Conservation (phyloP, 23 tunicate genomes). For the Ascidia mentula region DNA sequence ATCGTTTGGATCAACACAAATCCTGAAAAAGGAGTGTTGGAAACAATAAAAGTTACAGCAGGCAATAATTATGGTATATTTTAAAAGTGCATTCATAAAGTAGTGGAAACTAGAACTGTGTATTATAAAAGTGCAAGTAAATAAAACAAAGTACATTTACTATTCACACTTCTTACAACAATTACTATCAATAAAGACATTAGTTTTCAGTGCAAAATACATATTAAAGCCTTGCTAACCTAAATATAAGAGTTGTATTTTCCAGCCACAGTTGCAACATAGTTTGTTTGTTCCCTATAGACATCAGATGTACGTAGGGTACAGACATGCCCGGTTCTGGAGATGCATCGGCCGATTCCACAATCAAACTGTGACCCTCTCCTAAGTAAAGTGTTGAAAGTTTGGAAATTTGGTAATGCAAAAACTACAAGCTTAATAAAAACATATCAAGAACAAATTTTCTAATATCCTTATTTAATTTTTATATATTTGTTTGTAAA, state of each 20-base stretch:
- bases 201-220: too few species aligned
- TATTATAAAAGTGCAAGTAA: too few species aligned
- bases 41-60: neutral
- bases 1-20: constrained; percentile 77
- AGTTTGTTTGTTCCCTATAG: constrained; percentile 70
- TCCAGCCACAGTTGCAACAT: constrained; percentile 90
- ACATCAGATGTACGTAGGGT: constrained; percentile 73
- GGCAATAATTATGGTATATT: too few species aligned
- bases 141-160: too few species aligned
- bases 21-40: constrained; percentile 17
- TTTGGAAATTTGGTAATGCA: too few species aligned
- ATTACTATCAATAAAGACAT: too few species aligned
- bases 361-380: constrained; percentile 42
- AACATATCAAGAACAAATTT: neutral
- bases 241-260: constrained; percentile 75
- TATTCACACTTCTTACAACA: too few species aligned
- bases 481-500: neutral
- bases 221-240: constrained; percentile 25
- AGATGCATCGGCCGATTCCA: constrained; percentile 27
- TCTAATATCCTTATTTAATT: neutral
- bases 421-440: neutral
- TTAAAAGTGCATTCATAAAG: too few species aligned
- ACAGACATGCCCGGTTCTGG: constrained; percentile 17
- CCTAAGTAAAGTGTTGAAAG: constrained; percentile 13
- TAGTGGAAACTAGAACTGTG: too few species aligned